A percentile compares a stretch with the other conserved stretches of the same genome.
phyloP scores from a whole-genome alignment of 2,797 vertebrate species.

The Esox masquinongy region DNA sequence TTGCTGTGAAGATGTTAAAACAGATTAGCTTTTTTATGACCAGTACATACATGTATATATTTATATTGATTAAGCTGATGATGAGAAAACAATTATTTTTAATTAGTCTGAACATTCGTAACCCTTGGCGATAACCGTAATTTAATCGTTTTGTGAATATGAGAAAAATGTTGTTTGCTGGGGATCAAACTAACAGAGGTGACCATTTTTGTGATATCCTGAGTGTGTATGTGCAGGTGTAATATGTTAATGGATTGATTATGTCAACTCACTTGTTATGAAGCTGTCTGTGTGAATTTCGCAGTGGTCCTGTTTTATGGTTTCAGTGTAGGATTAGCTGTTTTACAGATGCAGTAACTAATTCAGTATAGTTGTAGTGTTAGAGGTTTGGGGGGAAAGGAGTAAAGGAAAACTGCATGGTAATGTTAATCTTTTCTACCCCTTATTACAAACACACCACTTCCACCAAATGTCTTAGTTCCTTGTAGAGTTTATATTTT shows the following conservation, averaged over 20 bases:
- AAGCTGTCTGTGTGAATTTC: constrained; percentile 45
- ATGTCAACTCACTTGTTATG: constrained; percentile 43
- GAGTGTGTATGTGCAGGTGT: constrained; percentile 49
- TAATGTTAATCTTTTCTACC: neutral
- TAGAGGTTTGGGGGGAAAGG: constrained; percentile 45
- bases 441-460: neutral
- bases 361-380: constrained; percentile 35
- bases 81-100: constrained; percentile 49
- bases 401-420: constrained; percentile 55
- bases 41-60: constrained; percentile 64
- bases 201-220: constrained; percentile 50
- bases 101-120: constrained; percentile 40
- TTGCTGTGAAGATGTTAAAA: constrained; percentile 53
- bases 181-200: constrained; percentile 53
- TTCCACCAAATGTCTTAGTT: neutral
- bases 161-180: constrained; percentile 51
- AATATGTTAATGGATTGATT: constrained; percentile 48
- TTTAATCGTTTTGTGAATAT: constrained; percentile 49
- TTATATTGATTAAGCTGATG: constrained; percentile 50
- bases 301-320: constrained; percentile 37
- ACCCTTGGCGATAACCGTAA: constrained; percentile 30
- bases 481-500: constrained; percentile 3
- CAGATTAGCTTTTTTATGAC: constrained; percentile 54
- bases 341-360: constrained; percentile 38
- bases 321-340: constrained; percentile 60